Conservation (phyloP, 2,113 vertebrate species). For the Bambusicola thoracicus region DNA sequence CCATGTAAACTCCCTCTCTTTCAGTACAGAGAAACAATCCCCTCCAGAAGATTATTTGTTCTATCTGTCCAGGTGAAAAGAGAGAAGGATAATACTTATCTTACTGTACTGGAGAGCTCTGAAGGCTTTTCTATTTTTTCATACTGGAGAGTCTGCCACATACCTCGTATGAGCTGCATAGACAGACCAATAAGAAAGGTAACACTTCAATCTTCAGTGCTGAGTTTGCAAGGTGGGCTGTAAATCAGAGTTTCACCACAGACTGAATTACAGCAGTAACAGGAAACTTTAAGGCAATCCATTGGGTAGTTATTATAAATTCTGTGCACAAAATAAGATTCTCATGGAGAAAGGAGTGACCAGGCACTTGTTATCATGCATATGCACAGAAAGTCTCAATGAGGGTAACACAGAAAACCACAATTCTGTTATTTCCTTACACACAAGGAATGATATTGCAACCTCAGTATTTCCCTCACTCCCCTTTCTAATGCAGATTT, state of each 20-base stretch:
- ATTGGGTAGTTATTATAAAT: not conserved
- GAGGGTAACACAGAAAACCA: not conserved
- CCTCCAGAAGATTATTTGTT: not conserved
- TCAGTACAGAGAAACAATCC: not conserved
- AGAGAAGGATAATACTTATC: not conserved
- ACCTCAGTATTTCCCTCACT: not conserved
- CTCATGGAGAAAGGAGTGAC: not conserved
- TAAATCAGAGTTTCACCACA: not conserved
- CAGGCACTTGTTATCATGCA: not conserved
- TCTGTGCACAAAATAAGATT: not conserved
- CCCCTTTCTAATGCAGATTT: not conserved
- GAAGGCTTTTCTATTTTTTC: not conserved
- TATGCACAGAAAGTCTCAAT: not conserved
- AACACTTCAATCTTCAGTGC: not conserved
- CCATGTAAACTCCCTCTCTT: not conserved
- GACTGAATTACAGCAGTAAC: not conserved
- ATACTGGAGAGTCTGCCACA: not conserved
- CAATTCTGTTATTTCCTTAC: not conserved
- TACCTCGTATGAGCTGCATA: not conserved
- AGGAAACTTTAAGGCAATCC: not conserved
- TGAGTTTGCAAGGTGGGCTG: not conserved
- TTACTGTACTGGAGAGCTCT: not conserved
- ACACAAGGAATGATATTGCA: not conserved
- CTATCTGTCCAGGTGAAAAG: not conserved
- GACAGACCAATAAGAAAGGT: not conserved